A percentile compares a stretch with the other conserved stretches of the same genome.
phyloP scores from a whole-genome alignment of 2,888 invertebrate genomes.

The Eupithecia vulgata region DNA sequence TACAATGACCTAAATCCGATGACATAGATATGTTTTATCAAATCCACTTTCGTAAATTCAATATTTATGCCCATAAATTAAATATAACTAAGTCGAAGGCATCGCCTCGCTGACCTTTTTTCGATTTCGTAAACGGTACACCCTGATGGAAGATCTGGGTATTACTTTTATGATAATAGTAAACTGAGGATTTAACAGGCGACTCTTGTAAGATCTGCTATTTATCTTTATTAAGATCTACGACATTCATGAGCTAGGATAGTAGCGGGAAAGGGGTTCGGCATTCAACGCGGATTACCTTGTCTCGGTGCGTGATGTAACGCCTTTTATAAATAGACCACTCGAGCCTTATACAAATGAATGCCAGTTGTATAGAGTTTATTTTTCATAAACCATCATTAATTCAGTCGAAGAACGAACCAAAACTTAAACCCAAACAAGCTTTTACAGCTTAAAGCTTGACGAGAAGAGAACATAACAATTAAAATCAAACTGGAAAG shows the following conservation, averaged over 20 bases:
- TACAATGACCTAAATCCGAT: slow-evolving; percentile 49
- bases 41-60: slow-evolving; percentile 48
- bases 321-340: slow-evolving; percentile 44
- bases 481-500: slow-evolving; percentile 53
- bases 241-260: slow-evolving; percentile 54
- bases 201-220: slow-evolving; percentile 56
- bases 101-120: slow-evolving; percentile 55
- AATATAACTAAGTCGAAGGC: slow-evolving; percentile 47
- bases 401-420: slow-evolving; percentile 21
- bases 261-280: slow-evolving; percentile 51
- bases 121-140: slow-evolving; percentile 45
- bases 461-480: slow-evolving; percentile 39
- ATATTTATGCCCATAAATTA: slow-evolving; percentile 51
- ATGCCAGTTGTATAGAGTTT: slow-evolving; percentile 24
- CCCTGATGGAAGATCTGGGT: slow-evolving; percentile 43
- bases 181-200: slow-evolving; percentile 53
- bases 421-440: slow-evolving; percentile 26
- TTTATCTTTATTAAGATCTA: slow-evolving; percentile 70
- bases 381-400: slow-evolving; percentile 30
- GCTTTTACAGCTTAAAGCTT: slow-evolving; percentile 20
- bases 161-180: slow-evolving; percentile 55
- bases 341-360: slow-evolving; percentile 29
- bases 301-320: slow-evolving; percentile 48
- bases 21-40: slow-evolving; percentile 55
- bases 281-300: slow-evolving; percentile 58